Percentiles rank a stretch among this genome's conserved stretches.
phyloP scores from a whole-genome alignment of 2,888 invertebrate genomes.

The Nudaria mundana region DNA sequence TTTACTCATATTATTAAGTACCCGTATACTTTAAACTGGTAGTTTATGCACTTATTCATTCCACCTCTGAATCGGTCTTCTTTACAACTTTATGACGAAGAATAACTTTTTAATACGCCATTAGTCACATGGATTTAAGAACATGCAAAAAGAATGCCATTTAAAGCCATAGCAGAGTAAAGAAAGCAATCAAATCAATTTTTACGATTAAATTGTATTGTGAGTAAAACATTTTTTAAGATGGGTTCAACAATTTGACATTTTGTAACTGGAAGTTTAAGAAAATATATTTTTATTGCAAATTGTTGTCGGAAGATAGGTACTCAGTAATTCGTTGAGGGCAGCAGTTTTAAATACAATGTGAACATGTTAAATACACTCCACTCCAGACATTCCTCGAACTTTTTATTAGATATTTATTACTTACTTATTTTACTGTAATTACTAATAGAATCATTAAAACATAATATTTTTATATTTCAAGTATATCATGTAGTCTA shows the following conservation, averaged over 20 bases:
- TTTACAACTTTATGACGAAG: neutral
- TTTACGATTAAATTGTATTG: constrained; percentile 47
- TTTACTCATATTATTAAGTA: too few species aligned
- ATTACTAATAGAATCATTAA: too few species aligned
- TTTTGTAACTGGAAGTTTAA: constrained; percentile 20
- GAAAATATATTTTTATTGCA: constrained; percentile 25
- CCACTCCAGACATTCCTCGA: too few species aligned
- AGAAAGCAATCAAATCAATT: constrained; percentile 62
- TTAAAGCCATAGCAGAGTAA: constrained; percentile 53
- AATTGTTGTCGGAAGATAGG: constrained; percentile 25
- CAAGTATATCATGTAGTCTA: too few species aligned
- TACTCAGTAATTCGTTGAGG: constrained; percentile 16
- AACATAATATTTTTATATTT: too few species aligned
- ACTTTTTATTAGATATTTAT: too few species aligned
- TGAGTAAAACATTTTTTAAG: constrained; percentile 13
- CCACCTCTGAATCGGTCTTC: neutral
- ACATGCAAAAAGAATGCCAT: constrained; percentile 37
- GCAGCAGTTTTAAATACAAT: too few species aligned
- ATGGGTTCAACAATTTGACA: constrained; percentile 24
- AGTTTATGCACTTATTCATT: too few species aligned
- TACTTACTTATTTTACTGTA: too few species aligned
- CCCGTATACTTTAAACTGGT: too few species aligned
- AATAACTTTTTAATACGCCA: constrained; percentile 1
- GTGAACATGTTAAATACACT: too few species aligned
- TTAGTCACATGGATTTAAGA: constrained; percentile 27